Base-by-base conservation (phyloP, 2,888 invertebrate species). In the Sisyra terminalis region DNA sequence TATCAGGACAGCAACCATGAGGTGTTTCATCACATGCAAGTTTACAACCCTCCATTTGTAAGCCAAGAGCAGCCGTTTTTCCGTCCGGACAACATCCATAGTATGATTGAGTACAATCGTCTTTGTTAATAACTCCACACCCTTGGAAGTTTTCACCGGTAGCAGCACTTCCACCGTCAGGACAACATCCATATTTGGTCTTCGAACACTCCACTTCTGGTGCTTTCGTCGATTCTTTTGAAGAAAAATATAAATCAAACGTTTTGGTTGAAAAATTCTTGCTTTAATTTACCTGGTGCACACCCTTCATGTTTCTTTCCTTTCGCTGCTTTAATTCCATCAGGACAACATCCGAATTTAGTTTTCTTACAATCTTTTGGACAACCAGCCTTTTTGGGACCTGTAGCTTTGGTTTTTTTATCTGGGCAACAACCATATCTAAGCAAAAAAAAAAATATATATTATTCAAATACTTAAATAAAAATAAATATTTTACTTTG, bases 1-100 rank as follows among this genome's bases (percentile, higher is more conserved):
- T 75, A 56, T 96, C 93, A 2, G 75, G 73, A 54, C 96, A 96
- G 57, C 96, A 96, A 3, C 94, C 93, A 57, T 75, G 82, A 1
- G 71, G 67, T 18, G 78, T 73, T 2, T 69, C 66, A 17, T 72
- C 68, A 57, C 88, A 88, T 1, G 72, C 64, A 48, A 73, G 66
- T 37, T 69, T 68, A 56, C 94, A 94, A 3, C 89, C 92, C 56
- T 78, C 72, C 49, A 70, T 66, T 43, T 77, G 66, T 5, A 73
- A 70, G 9, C 89, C 87, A 49, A 64, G 60, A 47, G 86, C 84
- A 55, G 77, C 62, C 18, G 72, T 65, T 40, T 68, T 62, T 32
- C 72, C 71, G 60, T 85, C 83, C 46, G 77, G 74, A 53, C 86
- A 87, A 57, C 86, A 87, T 42, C 82, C 81, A 52, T 67, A 78